These are phyloP conservation scores for Rhabdomys pumilio DNA, from an alignment of 2,797 vertebrate genomes.

Conservation along the genomic window DNA sequence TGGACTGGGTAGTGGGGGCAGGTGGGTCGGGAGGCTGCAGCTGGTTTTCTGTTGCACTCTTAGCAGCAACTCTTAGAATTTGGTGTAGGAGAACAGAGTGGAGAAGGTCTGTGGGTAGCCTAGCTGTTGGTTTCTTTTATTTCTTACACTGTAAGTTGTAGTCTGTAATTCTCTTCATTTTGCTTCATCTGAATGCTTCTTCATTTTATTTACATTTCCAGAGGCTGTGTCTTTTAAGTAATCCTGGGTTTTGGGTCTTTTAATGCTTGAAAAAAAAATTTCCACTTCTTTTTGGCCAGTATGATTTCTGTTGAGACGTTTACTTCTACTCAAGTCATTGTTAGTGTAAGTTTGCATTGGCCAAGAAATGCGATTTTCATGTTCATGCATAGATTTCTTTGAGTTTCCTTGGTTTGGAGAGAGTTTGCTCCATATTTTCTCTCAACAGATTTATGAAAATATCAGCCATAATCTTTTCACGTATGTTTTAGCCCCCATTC, in stretches of 20 bases:
- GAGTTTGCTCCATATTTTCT: background rate
- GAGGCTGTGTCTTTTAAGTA: slow-evolving; percentile 1
- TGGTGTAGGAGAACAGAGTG: background rate
- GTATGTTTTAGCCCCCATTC: background rate
- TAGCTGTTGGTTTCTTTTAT: background rate
- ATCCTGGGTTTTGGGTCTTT: background rate
- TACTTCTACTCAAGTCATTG: background rate
- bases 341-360: background rate
- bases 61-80: background rate
- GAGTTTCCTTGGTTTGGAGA: background rate
- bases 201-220: slow-evolving; percentile 6
- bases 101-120: background rate
- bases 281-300: background rate
- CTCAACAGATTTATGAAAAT: background rate
- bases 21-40: background rate
- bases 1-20: background rate
- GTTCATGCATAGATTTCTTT: background rate
- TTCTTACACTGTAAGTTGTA: background rate
- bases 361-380: background rate
- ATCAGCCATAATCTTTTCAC: background rate
- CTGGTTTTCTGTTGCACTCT: background rate
- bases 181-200: background rate
- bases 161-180: slow-evolving; percentile 16
- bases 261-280: slow-evolving; percentile 14
- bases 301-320: background rate